phyloP scores from a whole-genome alignment of 2,888 invertebrate genomes.

The Trisateles emortualis region DNA sequence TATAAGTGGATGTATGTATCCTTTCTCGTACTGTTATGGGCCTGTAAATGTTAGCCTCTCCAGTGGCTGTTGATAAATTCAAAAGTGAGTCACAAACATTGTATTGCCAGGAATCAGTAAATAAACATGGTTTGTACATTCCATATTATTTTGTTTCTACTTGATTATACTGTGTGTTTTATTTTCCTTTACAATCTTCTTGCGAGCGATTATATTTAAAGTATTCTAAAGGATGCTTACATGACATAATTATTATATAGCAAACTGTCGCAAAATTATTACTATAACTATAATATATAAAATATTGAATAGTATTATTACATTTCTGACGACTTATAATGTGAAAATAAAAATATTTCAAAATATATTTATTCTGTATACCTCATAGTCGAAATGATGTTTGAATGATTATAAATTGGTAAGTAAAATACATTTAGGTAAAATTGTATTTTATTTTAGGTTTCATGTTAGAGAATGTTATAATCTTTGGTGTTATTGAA shows the following conservation, averaged over 20 bases:
- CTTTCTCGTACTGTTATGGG: conserved; percentile 64
- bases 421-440: conserved; percentile 83
- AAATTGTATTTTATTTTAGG: conserved; percentile 86
- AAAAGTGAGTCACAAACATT: conserved; percentile 80
- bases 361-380: conserved; percentile 84
- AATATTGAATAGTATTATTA: conserved; percentile 56
- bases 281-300: conserved; percentile 59
- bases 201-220: conserved; percentile 64
- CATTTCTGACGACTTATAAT: conserved; percentile 77
- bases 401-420: conserved; percentile 86
- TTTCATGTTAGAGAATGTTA: conserved; percentile 87
- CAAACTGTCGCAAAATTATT: conserved; percentile 69
- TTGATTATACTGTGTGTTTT: conserved; percentile 83
- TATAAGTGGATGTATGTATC: conserved; percentile 75
- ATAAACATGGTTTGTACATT: conserved; percentile 93
- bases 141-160: conserved; percentile 91
- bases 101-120: conserved; percentile 89
- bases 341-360: conserved; percentile 74
- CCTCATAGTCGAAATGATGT: conserved; percentile 85
- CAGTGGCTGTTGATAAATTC: conserved; percentile 65
- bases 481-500: conserved; percentile 88
- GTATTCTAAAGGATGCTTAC: conserved; percentile 69
- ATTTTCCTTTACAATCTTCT: conserved; percentile 79
- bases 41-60: conserved; percentile 61
- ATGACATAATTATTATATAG: conserved; percentile 71